A percentile compares a stretch with the other conserved stretches of the same genome.
Evolutionary conservation across 2,888 invertebrate species (phyloP).

Genomic region (Parochlus steinenii): DNA sequence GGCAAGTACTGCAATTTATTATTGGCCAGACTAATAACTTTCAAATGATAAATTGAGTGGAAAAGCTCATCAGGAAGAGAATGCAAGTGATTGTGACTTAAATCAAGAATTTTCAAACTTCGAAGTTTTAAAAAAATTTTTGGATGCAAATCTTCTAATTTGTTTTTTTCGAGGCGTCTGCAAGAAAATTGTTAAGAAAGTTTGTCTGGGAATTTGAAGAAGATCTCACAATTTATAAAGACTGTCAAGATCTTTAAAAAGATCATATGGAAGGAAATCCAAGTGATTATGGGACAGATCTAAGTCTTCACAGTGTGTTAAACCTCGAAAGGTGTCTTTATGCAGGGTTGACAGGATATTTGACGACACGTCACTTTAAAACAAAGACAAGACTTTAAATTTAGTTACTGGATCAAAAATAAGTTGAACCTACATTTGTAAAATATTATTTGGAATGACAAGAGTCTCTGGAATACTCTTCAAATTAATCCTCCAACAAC

Average conservation of each 20-base stretch:
- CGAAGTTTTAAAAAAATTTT: slow-evolving; percentile 34
- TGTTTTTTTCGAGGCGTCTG: slow-evolving; percentile 42
- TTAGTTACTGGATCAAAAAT: neutral
- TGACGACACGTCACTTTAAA: slow-evolving; percentile 43
- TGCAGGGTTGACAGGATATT: slow-evolving; percentile 46
- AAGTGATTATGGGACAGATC: slow-evolving; percentile 52
- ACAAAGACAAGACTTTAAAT: neutral
- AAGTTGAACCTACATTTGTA: slow-evolving; percentile 34
- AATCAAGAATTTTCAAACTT: slow-evolving; percentile 41
- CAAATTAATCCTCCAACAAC: slow-evolving; percentile 44
- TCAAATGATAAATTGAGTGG: slow-evolving; percentile 27
- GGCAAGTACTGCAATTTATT: slow-evolving; percentile 34
- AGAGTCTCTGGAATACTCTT: slow-evolving; percentile 39
- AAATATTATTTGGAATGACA: slow-evolving; percentile 42
- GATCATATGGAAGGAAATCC: slow-evolving; percentile 39
- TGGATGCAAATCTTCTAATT: slow-evolving; percentile 35
- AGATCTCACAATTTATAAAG: slow-evolving; percentile 40
- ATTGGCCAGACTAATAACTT: slow-evolving; percentile 25
- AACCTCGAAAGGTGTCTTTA: slow-evolving; percentile 41
- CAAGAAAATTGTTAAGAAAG: slow-evolving; percentile 16
- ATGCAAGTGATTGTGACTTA: slow-evolving; percentile 40
- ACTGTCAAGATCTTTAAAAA: slow-evolving; percentile 41
- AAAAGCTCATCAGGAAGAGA: slow-evolving; percentile 36
- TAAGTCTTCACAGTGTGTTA: slow-evolving; percentile 39
- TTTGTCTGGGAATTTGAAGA: neutral